Evolutionary conservation across 1,140 invertebrate genomes (phyloP).

Genomic region (Holotrichia oblita): DNA sequence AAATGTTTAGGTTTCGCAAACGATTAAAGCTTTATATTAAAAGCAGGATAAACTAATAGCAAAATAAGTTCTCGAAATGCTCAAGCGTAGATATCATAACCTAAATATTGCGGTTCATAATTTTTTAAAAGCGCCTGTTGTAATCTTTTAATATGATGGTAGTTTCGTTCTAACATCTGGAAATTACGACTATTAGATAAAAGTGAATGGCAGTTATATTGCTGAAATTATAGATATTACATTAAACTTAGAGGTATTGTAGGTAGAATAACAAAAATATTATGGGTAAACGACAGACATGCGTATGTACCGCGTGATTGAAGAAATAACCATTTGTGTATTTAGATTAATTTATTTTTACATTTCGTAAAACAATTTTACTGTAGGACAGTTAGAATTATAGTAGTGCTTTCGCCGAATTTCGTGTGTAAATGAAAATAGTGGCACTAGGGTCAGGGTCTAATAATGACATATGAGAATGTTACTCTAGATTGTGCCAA

Average conservation of each 20-base stretch:
- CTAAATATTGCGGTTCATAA: conserved; percentile 33
- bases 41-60: conserved; percentile 33
- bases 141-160: conserved; percentile 2
- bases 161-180: background rate
- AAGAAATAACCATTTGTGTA: no score
- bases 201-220: background rate
- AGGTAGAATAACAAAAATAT: conserved; percentile 3
- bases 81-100: conserved; percentile 22
- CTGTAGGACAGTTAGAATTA: no score
- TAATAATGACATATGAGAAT: no score
- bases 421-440: no score
- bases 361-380: no score
- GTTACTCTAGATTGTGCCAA: no score
- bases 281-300: background rate
- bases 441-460: no score
- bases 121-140: conserved; percentile 10
- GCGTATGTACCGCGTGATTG: no score
- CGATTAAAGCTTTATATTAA: conserved; percentile 33
- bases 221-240: background rate
- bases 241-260: no score
- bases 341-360: no score
- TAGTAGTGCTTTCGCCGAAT: no score
- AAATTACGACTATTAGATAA: background rate
- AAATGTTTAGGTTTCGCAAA: conserved; percentile 11
- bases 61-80: conserved; percentile 21